These are phyloP conservation scores for Camponotus fellah DNA, from an alignment of 2,888 invertebrate genomes.

Conservation along the genomic window DNA sequence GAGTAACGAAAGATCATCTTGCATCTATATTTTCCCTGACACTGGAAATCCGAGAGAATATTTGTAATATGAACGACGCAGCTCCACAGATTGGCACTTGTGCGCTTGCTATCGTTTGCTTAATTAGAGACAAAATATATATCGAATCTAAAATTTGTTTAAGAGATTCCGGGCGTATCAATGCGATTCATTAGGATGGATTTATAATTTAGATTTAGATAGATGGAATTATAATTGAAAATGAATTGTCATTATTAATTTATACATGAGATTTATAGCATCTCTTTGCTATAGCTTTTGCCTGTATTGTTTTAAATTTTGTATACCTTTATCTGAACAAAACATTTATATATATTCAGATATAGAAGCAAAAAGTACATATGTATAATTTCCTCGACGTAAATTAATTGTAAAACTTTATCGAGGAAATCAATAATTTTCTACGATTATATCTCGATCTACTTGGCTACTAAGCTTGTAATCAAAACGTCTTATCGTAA, in stretches of 20 bases:
- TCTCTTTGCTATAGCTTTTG: not conserved
- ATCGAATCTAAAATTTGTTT: constrained; percentile 10
- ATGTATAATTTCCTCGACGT: not conserved
- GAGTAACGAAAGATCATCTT: constrained; percentile 59
- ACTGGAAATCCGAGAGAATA: constrained; percentile 55
- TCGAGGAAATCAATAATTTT: constrained; percentile 33
- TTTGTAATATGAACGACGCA: constrained; percentile 51
- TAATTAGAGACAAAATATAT: constrained; percentile 18
- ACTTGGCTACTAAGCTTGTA: not conserved
- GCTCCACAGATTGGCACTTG: constrained; percentile 35
- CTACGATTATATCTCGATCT: not conserved
- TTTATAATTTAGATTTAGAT: not conserved
- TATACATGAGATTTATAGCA: not conserved
- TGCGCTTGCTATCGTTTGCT: constrained; percentile 25
- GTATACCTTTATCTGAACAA: not conserved
- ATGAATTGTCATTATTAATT: not conserved
- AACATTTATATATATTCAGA: not conserved
- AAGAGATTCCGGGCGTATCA: not conserved
- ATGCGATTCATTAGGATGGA: not conserved
- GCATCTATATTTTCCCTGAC: constrained; percentile 62
- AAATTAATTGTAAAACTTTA: constrained; percentile 24
- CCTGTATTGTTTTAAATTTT: not conserved
- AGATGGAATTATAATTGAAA: not conserved
- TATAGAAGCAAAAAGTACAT: not conserved
- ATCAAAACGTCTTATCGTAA: constrained; percentile 46